These are phyloP conservation scores for Tribolium castaneum DNA, from an alignment of 1,140 invertebrate species.

Conservation along the genomic window DNA sequence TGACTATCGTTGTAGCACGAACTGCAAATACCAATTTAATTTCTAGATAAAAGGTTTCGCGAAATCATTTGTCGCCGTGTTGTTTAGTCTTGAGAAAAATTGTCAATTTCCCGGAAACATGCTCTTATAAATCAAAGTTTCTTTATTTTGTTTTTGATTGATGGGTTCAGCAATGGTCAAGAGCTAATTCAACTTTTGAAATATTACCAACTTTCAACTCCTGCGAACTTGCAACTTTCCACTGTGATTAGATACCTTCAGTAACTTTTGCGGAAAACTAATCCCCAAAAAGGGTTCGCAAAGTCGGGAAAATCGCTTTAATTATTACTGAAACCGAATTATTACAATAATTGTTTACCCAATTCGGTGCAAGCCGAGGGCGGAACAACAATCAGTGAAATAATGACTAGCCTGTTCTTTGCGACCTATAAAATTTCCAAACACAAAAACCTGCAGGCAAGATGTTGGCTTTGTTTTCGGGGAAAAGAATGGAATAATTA, in stretches of 20 bases:
- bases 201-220: slow-evolving; percentile 27
- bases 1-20: slow-evolving; percentile 13
- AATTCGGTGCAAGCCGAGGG: not conserved
- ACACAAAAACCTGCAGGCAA: not conserved
- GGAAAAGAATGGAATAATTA: not conserved
- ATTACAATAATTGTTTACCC: no score
- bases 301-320: no score
- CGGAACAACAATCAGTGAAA: not conserved
- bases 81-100: slow-evolving; percentile 32
- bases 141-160: slow-evolving; percentile 27
- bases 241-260: slow-evolving; percentile 5
- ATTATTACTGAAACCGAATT: no score
- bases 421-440: not conserved
- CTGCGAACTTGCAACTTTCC: slow-evolving; percentile 7
- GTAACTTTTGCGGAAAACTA: not conserved
- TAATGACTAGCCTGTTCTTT: not conserved
- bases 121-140: slow-evolving; percentile 24
- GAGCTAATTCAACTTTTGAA: slow-evolving; percentile 32
- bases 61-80: slow-evolving; percentile 35
- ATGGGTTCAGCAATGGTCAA: slow-evolving; percentile 34
- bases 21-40: slow-evolving; percentile 41
- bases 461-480: not conserved
- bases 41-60: not conserved
- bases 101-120: slow-evolving; percentile 16
- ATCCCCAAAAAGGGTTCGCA: not conserved